These are phyloP conservation scores for Malurus cyaneus DNA, from an alignment of 2,113 vertebrate species.

Conservation along the genomic window DNA sequence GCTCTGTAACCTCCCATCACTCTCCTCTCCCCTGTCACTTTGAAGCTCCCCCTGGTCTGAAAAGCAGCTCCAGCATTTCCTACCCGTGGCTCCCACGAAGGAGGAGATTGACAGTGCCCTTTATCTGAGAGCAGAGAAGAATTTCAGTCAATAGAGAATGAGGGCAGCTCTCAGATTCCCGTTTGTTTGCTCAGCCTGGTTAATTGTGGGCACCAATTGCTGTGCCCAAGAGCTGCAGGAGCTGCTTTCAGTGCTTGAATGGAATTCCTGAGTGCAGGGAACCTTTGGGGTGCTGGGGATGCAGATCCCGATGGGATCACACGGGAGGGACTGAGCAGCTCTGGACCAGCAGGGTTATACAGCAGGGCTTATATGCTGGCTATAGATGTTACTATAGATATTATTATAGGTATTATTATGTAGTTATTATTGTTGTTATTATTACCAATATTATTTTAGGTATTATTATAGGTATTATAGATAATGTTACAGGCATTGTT, in stretches of 20 bases:
- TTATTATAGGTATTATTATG: neutral
- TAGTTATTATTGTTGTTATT: too few species aligned
- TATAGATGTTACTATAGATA: neutral
- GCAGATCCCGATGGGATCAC: neutral
- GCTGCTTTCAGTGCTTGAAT: slow-evolving; percentile 18
- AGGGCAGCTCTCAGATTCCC: slow-evolving; percentile 41
- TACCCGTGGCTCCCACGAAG: slow-evolving; percentile 4
- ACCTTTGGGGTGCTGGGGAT: neutral
- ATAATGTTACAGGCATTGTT: too few species aligned
- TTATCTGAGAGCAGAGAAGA: slow-evolving; percentile 49
- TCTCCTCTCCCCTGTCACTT: neutral
- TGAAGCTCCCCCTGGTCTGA: slow-evolving; percentile 1
- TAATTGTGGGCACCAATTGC: slow-evolving; percentile 63
- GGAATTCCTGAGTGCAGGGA: slow-evolving; percentile 42
- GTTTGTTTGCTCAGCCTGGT: slow-evolving; percentile 16
- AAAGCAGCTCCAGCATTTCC: slow-evolving; percentile 4
- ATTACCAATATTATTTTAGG: neutral
- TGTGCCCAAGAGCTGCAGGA: neutral
- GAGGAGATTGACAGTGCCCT: slow-evolving; percentile 59
- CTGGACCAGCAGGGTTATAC: accelerated
- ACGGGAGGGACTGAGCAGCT: neutral
- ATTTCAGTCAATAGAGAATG: slow-evolving; percentile 38
- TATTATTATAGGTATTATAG: neutral
- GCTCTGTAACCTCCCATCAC: neutral
- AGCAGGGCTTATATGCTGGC: accelerated